Conservation (phyloP, 2,797 vertebrate genomes). For the Cheracebus regulus region DNA sequence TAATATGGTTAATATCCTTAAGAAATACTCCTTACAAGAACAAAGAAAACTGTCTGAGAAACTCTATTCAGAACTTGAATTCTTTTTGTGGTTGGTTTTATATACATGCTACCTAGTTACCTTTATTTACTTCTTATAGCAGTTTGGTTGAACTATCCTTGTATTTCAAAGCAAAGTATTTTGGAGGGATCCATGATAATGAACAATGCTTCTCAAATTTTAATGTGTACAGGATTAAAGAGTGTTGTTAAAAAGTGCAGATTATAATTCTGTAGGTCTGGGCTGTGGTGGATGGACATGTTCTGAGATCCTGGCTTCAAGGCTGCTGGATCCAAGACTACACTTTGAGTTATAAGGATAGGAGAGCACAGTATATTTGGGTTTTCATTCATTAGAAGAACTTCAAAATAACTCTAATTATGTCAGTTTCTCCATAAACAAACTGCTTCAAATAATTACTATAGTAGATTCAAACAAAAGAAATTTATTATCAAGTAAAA, state of each 20-base stretch:
- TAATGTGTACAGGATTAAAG: neutral
- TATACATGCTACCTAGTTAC: neutral
- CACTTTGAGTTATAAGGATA: too few relatives aligned
- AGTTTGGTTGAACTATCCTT: neutral
- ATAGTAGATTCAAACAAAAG: neutral
- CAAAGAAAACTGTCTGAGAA: neutral
- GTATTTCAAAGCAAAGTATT: neutral
- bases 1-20: neutral
- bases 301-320: neutral
- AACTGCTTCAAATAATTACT: neutral
- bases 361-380: neutral
- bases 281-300: neutral
- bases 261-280: neutral
- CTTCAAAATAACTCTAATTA: neutral
- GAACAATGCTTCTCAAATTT: neutral
- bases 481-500: neutral
- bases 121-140: neutral
- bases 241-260: neutral
- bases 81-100: neutral
- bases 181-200: neutral
- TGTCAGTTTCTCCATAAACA: neutral
- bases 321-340: neutral
- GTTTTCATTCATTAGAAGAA: neutral
- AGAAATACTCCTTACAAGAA: neutral
- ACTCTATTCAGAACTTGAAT: neutral